These are phyloP conservation scores for Periophthalmodon schlosseri DNA, from an alignment of 2,113 vertebrate genomes.

Conservation along the genomic window DNA sequence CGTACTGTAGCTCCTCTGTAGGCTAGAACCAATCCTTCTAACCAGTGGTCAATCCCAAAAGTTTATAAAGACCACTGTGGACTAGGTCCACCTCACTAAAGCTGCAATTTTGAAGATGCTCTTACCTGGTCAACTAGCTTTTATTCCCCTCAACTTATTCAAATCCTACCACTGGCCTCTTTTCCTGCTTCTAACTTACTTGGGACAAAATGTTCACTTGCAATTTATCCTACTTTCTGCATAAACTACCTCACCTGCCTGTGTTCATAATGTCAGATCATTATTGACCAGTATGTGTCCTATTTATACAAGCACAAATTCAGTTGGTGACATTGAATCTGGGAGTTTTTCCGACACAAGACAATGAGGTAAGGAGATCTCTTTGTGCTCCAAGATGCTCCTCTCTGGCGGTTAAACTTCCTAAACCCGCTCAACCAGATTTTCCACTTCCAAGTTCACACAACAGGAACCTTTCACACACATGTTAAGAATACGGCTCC, in stretches of 20 bases:
- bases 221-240: background rate
- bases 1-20: no score
- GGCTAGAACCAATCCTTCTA: background rate
- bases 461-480: constrained; percentile 29
- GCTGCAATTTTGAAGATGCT: background rate
- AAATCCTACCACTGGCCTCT: background rate
- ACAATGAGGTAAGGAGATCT: constrained; percentile 52
- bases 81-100: background rate
- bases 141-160: background rate
- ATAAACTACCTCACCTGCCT: background rate
- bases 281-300: background rate
- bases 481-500: constrained; percentile 1
- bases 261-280: background rate
- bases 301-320: background rate
- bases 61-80: background rate
- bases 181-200: background rate
- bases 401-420: constrained; percentile 53
- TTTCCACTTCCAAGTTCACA: constrained; percentile 43
- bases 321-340: background rate
- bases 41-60: background rate
- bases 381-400: constrained; percentile 44
- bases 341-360: constrained; percentile 23
- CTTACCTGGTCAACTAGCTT: no score
- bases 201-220: background rate
- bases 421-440: constrained; percentile 59